Evolutionary conservation across 2,888 invertebrate genomes (phyloP).

Genomic region (Pseudoips prasinana): DNA sequence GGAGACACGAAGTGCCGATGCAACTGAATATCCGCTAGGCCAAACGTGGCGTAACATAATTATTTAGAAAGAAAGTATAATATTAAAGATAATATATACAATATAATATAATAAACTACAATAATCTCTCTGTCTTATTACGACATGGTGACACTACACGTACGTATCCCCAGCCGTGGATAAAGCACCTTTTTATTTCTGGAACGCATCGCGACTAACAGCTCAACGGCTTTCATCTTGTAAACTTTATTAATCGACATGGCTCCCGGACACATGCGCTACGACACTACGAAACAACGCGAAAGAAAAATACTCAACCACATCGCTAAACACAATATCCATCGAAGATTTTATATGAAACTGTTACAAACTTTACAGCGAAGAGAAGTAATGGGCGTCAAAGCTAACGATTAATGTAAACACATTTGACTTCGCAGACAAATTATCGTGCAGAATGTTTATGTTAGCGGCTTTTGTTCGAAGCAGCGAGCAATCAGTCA

Average conservation of each 20-base stretch:
- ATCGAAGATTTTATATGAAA: constrained; percentile 23
- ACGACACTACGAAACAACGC: constrained; percentile 35
- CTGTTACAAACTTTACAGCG: background rate
- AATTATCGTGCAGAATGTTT: constrained; percentile 64
- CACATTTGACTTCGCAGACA: constrained; percentile 35
- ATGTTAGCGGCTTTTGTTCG: constrained; percentile 65
- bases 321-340: constrained; percentile 27
- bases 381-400: constrained; percentile 26
- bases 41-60: too few relatives aligned
- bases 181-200: constrained; percentile 75
- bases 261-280: constrained; percentile 65
- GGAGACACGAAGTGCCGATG: too few relatives aligned
- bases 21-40: too few relatives aligned
- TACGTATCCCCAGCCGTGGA: constrained; percentile 71
- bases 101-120: too few relatives aligned
- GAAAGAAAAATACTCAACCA: constrained; percentile 10
- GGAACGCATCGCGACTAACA: constrained; percentile 70
- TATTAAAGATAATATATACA: too few relatives aligned
- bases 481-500: constrained; percentile 72
- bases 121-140: constrained; percentile 11
- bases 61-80: too few relatives aligned
- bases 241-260: constrained; percentile 79
- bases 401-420: constrained; percentile 7
- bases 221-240: constrained; percentile 78
- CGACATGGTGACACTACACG: constrained; percentile 37